Conservation (phyloP, 2,113 vertebrate species). For the Corvus cornix region DNA sequence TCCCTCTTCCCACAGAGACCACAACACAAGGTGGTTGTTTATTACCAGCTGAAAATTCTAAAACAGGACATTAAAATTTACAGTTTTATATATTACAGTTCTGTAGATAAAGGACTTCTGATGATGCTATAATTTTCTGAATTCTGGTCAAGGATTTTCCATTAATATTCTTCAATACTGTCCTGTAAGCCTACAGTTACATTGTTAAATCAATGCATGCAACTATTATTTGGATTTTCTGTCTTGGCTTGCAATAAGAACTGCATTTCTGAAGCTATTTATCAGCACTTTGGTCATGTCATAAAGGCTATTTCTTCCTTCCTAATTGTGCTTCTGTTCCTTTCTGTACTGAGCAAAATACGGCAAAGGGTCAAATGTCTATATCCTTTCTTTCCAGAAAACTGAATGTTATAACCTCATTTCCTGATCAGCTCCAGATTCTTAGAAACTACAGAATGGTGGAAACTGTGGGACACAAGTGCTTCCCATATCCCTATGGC, state of each 20-base stretch:
- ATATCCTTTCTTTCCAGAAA: not conserved
- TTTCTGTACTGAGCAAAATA: not conserved
- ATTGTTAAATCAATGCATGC: constrained; percentile 41
- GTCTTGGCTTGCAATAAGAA: not conserved
- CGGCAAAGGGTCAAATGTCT: not conserved
- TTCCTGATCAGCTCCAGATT: not conserved
- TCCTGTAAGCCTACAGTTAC: not conserved
- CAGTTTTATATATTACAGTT: not conserved
- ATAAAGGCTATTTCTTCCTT: not conserved
- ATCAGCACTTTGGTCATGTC: not conserved
- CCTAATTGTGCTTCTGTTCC: not conserved
- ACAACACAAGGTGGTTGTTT: not conserved
- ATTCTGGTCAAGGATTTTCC: constrained; percentile 18
- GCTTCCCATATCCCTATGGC: not conserved
- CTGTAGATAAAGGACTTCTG: not conserved
- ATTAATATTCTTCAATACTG: not conserved
- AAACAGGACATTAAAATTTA: not conserved
- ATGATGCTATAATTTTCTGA: constrained; percentile 1
- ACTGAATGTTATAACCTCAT: not conserved
- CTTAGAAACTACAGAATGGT: not conserved
- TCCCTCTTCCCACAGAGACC: not conserved
- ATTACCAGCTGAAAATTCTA: not conserved
- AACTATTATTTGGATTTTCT: constrained; percentile 38
- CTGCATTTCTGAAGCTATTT: not conserved
- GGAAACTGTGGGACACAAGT: not conserved